These are phyloP conservation scores for Himantopus leucocephalus DNA, from an alignment of 2,113 vertebrate species.

Conservation along the genomic window DNA sequence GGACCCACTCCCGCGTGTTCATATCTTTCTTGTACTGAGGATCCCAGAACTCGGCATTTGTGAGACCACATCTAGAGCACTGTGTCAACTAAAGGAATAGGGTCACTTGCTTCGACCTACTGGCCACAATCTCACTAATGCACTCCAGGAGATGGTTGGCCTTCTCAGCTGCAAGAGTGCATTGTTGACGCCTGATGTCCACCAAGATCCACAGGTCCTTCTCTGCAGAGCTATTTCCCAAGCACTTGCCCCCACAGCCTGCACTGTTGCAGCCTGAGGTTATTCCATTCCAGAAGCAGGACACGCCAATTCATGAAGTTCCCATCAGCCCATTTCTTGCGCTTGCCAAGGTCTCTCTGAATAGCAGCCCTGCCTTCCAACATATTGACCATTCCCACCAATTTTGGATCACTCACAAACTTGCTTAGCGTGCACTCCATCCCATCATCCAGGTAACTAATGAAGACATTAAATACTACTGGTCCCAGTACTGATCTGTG, in stretches of 20 bases:
- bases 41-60: background rate
- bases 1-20: rapidly evolving
- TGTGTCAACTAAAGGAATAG: background rate
- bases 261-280: background rate
- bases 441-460: background rate
- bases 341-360: background rate
- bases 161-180: background rate
- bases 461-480: background rate
- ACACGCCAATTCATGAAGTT: background rate
- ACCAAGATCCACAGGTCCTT: background rate
- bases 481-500: background rate
- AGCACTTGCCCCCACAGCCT: background rate
- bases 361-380: background rate
- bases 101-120: background rate
- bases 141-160: background rate
- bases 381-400: background rate
- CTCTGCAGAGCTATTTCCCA: background rate
- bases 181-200: background rate
- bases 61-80: background rate
- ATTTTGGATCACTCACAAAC: background rate
- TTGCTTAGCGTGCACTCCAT: background rate
- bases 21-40: background rate
- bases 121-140: background rate
- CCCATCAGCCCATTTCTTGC: background rate
- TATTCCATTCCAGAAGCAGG: background rate